These are phyloP conservation scores for Drosophila pallidifrons DNA, from an alignment of 1,140 invertebrate genomes.

Conservation along the genomic window DNA sequence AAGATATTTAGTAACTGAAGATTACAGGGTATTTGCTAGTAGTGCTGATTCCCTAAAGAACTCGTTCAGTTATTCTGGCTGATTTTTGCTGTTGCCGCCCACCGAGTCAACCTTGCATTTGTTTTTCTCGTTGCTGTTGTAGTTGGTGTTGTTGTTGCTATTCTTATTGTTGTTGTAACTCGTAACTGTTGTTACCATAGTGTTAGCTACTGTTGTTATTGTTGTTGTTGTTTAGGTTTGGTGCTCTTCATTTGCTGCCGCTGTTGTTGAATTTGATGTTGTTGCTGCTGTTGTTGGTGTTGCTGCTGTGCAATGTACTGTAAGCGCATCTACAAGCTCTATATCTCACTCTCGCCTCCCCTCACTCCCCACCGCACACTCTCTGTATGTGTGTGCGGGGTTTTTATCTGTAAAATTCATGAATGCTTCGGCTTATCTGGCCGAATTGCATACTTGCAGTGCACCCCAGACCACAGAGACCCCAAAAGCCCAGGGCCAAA, in stretches of 20 bases:
- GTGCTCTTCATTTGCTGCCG: constrained; percentile 58
- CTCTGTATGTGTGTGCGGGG: constrained; percentile 48
- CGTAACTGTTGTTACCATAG: constrained; percentile 17
- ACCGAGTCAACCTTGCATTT: constrained; percentile 10
- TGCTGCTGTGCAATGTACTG: constrained; percentile 80
- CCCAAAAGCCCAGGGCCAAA: constrained; percentile 13
- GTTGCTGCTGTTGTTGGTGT: constrained; percentile 61
- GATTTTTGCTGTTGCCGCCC: constrained; percentile 7
- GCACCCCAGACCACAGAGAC: constrained; percentile 10
- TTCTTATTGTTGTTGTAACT: constrained; percentile 28
- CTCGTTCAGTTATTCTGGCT: not conserved
- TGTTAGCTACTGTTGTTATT: constrained; percentile 53
- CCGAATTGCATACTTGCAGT: constrained; percentile 82
- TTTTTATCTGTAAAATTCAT: constrained; percentile 83
- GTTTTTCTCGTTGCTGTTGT: constrained; percentile 1
- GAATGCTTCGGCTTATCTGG: constrained; percentile 82
- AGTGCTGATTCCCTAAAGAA: not conserved
- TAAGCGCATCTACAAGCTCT: constrained; percentile 69
- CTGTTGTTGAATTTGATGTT: constrained; percentile 56
- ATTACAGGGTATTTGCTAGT: not conserved
- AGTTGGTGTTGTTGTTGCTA: constrained; percentile 35
- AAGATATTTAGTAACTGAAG: too few species aligned
- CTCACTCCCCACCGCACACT: not conserved
- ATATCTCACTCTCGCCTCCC: constrained; percentile 24
- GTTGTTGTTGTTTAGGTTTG: constrained; percentile 68